A percentile compares a stretch with the other conserved stretches of the same genome.
These are phyloP conservation scores for Amphimallon solstitiale DNA, from an alignment of 2,888 invertebrate genomes.

Conservation along the genomic window DNA sequence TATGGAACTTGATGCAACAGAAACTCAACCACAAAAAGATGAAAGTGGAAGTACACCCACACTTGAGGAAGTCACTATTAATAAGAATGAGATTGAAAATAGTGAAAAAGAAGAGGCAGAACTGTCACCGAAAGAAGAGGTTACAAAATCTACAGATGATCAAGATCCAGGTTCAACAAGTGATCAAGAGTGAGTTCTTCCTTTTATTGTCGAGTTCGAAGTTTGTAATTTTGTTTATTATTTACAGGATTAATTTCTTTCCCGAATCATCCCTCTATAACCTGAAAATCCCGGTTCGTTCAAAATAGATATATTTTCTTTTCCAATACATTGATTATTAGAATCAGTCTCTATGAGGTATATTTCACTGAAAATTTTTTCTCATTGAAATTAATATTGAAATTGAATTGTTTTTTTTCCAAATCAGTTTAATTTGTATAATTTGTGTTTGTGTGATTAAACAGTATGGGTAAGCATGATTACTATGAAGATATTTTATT, in stretches of 20 bases:
- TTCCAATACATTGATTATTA: constrained; percentile 52
- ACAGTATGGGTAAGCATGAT: no score
- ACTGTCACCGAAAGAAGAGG: neutral
- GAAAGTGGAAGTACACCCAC: neutral
- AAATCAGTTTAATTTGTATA: no score
- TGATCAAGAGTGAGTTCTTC: constrained; percentile 46
- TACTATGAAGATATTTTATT: no score
- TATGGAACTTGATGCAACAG: constrained; percentile 31
- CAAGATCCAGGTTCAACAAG: constrained; percentile 30
- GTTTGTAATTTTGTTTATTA: constrained; percentile 46
- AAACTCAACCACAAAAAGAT: neutral
- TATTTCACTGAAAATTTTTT: neutral
- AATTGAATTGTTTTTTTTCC: neutral
- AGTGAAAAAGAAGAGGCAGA: constrained; percentile 2
- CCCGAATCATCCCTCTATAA: constrained; percentile 41
- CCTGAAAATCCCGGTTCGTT: constrained; percentile 15
- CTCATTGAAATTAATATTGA: neutral
- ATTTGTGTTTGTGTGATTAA: no score
- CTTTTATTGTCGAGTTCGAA: constrained; percentile 37
- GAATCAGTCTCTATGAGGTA: constrained; percentile 4
- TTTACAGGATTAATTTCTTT: constrained; percentile 45
- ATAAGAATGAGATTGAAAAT: neutral
- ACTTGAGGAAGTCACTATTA: constrained; percentile 1
- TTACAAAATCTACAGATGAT: constrained; percentile 5
- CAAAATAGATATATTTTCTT: constrained; percentile 21